phyloP scores from a whole-genome alignment of 2,113 vertebrate genomes.

The Scomber japonicus region DNA sequence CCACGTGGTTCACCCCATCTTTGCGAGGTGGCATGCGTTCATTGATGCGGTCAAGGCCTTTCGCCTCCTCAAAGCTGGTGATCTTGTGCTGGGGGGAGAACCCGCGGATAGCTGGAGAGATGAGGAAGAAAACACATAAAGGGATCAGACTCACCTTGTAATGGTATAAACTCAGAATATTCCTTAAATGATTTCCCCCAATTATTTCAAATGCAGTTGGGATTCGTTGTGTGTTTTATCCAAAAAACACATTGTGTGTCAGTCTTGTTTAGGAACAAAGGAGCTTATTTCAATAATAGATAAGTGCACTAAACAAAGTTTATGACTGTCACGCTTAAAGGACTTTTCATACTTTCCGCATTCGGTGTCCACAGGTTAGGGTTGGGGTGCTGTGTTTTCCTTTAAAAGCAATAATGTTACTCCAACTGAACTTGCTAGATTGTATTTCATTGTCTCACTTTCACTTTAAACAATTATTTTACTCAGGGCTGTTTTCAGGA shows the following conservation, averaged over 20 bases:
- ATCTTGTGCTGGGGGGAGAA: slow-evolving; percentile 90
- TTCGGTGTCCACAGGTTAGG: too few species aligned
- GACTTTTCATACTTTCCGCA: too few species aligned
- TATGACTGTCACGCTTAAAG: neutral
- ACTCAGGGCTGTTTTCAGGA: too few species aligned
- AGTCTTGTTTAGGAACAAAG: neutral
- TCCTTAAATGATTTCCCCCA: neutral
- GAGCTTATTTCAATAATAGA: neutral
- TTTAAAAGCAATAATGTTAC: too few species aligned
- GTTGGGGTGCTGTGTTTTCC: too few species aligned
- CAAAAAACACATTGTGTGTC: neutral
- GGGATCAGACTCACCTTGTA: slow-evolving; percentile 20
- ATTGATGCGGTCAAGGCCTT: slow-evolving; percentile 89
- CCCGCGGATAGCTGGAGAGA: slow-evolving; percentile 84
- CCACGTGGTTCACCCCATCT: slow-evolving; percentile 87
- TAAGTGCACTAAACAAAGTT: neutral
- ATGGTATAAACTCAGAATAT: neutral
- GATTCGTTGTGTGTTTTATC: neutral
- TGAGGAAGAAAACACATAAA: slow-evolving; percentile 29
- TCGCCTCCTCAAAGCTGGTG: slow-evolving; percentile 88
- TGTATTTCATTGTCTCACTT: too few species aligned
- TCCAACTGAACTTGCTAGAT: too few species aligned
- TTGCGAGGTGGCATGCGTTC: slow-evolving; percentile 88
- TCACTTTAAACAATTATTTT: too few species aligned
- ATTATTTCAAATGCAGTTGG: neutral